phyloP scores from a whole-genome alignment of 1,140 invertebrate species.

The Oncopodura yosiiana region DNA sequence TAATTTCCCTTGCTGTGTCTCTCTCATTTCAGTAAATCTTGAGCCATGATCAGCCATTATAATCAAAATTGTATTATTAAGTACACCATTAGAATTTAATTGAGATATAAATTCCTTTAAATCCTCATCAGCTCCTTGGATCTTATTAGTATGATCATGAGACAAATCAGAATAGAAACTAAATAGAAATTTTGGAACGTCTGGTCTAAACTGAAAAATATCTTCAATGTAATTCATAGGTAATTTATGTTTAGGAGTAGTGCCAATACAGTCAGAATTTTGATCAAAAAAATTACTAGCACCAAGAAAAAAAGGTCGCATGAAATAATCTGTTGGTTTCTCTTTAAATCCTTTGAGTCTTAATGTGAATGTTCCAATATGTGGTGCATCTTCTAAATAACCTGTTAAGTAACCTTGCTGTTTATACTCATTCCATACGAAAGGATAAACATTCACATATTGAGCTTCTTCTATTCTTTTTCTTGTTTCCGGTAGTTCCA shows the following conservation, averaged over 20 bases:
- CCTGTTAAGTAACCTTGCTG: slow-evolving; percentile 56
- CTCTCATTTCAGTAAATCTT: slow-evolving; percentile 53
- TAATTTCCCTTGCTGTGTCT: slow-evolving; percentile 76
- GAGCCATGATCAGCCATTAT: slow-evolving; percentile 88
- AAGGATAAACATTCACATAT: slow-evolving; percentile 63
- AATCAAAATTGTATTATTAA: slow-evolving; percentile 53
- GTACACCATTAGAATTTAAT: slow-evolving; percentile 39
- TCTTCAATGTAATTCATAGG: slow-evolving; percentile 56
- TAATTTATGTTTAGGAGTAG: slow-evolving; percentile 61
- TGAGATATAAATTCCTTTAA: slow-evolving; percentile 50
- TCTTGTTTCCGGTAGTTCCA: slow-evolving; percentile 74
- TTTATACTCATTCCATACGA: slow-evolving; percentile 67
- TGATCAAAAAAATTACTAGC: slow-evolving; percentile 41
- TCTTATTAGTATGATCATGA: slow-evolving; percentile 70
- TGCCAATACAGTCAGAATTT: slow-evolving; percentile 57
- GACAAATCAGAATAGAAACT: slow-evolving; percentile 81
- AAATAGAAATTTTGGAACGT: slow-evolving; percentile 68
- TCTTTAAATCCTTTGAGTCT: slow-evolving; percentile 73
- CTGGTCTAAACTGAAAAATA: slow-evolving; percentile 51
- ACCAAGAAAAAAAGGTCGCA: slow-evolving; percentile 65
- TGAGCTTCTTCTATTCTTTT: slow-evolving; percentile 56
- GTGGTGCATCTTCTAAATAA: slow-evolving; percentile 75
- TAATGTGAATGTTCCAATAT: slow-evolving; percentile 80
- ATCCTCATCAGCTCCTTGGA: slow-evolving; percentile 64
- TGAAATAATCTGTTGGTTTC: slow-evolving; percentile 82